Evolutionary conservation across 2,888 invertebrate genomes (phyloP).

Genomic region (Lasioglossum calceatum): DNA sequence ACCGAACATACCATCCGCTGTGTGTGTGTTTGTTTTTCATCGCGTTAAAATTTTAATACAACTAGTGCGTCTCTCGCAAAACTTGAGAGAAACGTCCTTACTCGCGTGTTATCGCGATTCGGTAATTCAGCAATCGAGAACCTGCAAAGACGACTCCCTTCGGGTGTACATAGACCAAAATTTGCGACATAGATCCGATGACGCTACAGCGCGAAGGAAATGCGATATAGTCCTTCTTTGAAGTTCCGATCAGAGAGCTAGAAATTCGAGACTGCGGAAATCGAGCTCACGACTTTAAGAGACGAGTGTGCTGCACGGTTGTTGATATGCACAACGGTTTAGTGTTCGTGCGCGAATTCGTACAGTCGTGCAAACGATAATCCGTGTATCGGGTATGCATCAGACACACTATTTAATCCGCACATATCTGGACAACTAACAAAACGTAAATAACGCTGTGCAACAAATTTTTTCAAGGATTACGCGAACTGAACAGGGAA

Average conservation of each 20-base stretch:
- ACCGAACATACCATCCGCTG: background rate
- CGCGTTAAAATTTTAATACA: background rate
- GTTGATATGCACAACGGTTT: background rate
- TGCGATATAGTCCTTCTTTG: slow-evolving; percentile 17
- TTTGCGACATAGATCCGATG: slow-evolving; percentile 4
- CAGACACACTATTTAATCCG: background rate
- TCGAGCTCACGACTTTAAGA: slow-evolving; percentile 17
- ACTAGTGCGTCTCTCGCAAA: background rate
- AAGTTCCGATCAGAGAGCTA: background rate
- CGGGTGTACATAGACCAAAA: slow-evolving; percentile 3
- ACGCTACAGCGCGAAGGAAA: slow-evolving; percentile 4
- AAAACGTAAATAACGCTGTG: background rate
- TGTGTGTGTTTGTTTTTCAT: background rate
- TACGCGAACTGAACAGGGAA: background rate
- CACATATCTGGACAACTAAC: background rate
- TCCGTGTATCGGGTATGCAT: background rate
- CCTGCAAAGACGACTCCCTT: background rate
- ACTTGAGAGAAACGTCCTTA: background rate
- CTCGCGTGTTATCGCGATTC: slow-evolving; percentile 15
- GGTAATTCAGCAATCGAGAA: background rate
- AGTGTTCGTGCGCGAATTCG: background rate
- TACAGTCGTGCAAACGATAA: background rate
- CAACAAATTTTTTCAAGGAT: background rate
- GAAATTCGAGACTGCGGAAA: slow-evolving; percentile 10
- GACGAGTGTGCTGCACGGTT: slow-evolving; percentile 8